Evolutionary conservation across 2,888 invertebrate species (phyloP), one percentile per base, ranked within the genome.

Genomic region (Ctenicera cuprea): DNA sequence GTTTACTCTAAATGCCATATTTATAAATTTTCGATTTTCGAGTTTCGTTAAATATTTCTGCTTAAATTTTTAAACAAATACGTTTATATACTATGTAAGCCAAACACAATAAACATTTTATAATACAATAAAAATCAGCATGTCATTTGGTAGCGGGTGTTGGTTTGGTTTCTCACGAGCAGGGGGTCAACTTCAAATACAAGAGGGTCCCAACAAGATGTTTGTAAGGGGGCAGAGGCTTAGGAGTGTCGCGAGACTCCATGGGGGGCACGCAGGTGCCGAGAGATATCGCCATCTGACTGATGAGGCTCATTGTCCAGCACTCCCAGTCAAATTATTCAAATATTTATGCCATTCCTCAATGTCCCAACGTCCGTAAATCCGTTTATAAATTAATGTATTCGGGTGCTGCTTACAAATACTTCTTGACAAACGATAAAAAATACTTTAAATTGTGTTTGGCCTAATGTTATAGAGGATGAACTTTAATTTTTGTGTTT

Each of bases 211-310:
- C 61, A 38, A 54, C 62, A 71, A 71, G 61, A 71, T 71, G 71
- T 71, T 75, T 43, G 38, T 64, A 63, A 57, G 52, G 41, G 62
- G 62, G 68, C 43, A 63, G 63, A 61, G 69, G 52, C 43, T 68
- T 59, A 69, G 72, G 71, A 75, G 76, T 76, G 77, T 77, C 78
- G 76, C 76, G 73, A 76, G 50, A 59, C 69, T 67, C 80, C 54
- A 66, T 74, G 38, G 71, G 78, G 78, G 77, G 77, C 75, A 54
- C 76, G 80, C 81, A 81, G 81, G 81, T 81, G 81, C 76, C 81
- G 81, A 81, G 80, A 81, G 81, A 80, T 79, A 79, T 79, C 78
- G 77, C 75, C 78, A 76, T 76, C 79, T 79, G 79, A 80, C 79
- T 79, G 81, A 81, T 81, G 78, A 79, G 71, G 65, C 50, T 79